A percentile compares a stretch with the other conserved stretches of the same genome.
Conservation (phyloP, 2,797 vertebrate genomes). For the Oryzias dopingdopingensis region DNA sequence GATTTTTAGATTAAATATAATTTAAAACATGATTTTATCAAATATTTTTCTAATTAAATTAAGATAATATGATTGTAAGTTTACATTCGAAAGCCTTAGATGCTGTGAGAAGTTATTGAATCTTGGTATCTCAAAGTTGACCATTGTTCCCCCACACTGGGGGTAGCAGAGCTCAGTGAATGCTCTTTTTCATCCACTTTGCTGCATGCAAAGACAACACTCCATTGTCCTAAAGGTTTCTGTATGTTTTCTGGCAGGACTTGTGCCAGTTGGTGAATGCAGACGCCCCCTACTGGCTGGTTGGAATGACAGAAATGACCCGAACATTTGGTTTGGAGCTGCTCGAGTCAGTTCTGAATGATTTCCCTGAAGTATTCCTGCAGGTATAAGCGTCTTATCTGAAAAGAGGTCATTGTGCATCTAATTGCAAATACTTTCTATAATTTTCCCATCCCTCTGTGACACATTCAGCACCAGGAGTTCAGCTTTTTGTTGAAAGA, state of each 20-base stretch:
- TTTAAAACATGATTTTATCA: background rate
- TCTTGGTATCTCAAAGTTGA: background rate
- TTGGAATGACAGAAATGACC: slow-evolving; percentile 99
- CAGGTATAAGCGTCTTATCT: slow-evolving; percentile 76
- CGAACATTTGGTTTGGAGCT: slow-evolving; percentile 96
- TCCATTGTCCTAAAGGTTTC: slow-evolving; percentile 34
- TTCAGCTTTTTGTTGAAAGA: slow-evolving; percentile 99
- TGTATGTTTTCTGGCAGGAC: slow-evolving; percentile 76
- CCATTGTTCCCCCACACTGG: slow-evolving; percentile 13
- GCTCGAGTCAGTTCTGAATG: slow-evolving; percentile 96
- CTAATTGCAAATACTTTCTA: background rate
- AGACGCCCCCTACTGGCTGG: slow-evolving; percentile 97
- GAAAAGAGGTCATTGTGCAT: background rate
- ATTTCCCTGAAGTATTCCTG: slow-evolving; percentile 95
- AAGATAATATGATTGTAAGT: too few species aligned
- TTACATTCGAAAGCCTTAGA: background rate
- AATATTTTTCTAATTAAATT: too few species aligned
- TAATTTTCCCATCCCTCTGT: background rate
- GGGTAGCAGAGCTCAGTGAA: slow-evolving; percentile 23
- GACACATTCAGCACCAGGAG: slow-evolving; percentile 87
- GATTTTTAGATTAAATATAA: background rate
- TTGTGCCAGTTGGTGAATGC: slow-evolving; percentile 98
- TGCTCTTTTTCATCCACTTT: slow-evolving; percentile 17
- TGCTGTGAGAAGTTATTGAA: slow-evolving; percentile 2
- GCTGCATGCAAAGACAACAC: slow-evolving; percentile 15